phyloP scores from a whole-genome alignment of 2,797 vertebrate genomes.

The Triplophysa yarkandensis region DNA sequence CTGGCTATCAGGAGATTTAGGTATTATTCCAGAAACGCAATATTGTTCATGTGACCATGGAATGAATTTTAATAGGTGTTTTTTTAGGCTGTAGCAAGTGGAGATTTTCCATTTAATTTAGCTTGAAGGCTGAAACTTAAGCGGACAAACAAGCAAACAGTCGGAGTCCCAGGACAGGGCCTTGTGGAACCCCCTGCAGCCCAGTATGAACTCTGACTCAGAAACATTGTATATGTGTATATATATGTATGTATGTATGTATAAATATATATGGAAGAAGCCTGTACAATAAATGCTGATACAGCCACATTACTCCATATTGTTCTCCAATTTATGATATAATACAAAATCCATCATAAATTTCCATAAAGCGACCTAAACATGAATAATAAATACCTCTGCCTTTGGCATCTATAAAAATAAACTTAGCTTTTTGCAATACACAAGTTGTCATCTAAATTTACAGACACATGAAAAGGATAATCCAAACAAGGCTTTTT shows the following conservation, averaged over 20 bases:
- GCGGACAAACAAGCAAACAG: not conserved
- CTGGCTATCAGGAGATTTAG: not conserved
- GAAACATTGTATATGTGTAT: too few species aligned
- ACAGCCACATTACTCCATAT: not conserved
- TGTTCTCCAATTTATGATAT: not conserved
- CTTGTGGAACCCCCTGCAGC: not conserved
- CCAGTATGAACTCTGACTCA: not conserved
- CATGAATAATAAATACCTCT: not conserved
- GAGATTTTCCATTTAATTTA: conserved; percentile 7
- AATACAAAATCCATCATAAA: conserved; percentile 2
- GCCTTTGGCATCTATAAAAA: not conserved
- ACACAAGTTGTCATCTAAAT: not conserved
- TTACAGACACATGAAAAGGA: conserved; percentile 33
- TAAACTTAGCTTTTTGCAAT: not conserved
- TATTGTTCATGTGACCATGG: not conserved
- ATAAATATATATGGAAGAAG: not conserved
- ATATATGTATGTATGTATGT: too few species aligned
- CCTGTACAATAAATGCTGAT: not conserved
- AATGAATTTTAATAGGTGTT: not conserved
- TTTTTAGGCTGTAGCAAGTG: not conserved
- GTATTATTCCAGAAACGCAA: not conserved
- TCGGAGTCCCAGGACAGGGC: not conserved
- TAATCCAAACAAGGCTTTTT: conserved; percentile 75
- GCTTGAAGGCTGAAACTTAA: conserved; percentile 1
- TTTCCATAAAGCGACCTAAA: not conserved